phyloP scores from a whole-genome alignment of 1,140 invertebrate genomes.

The Bilobella aurantiaca region DNA sequence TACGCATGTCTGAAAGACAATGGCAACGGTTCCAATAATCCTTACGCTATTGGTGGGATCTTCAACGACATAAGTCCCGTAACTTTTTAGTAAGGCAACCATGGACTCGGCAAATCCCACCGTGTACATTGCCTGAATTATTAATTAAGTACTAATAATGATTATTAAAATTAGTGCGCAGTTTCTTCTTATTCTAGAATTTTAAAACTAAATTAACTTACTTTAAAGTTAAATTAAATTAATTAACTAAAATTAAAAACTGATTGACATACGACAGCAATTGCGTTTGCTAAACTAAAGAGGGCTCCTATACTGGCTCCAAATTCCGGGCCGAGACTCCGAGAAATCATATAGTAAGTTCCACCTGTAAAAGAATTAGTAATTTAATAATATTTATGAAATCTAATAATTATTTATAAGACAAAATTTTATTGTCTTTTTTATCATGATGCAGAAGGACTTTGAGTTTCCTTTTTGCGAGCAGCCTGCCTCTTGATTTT shows the following conservation, averaged over 20 bases:
- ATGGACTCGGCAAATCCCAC: constrained; percentile 94
- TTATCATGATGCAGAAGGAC: too few relatives aligned
- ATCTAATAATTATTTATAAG: not conserved
- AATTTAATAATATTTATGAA: not conserved
- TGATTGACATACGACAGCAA: constrained; percentile 94
- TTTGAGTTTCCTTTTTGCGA: too few relatives aligned
- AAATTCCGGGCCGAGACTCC: constrained; percentile 87
- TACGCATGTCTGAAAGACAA: constrained; percentile 62
- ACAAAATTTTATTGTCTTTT: too few relatives aligned
- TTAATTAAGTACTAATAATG: too few relatives aligned
- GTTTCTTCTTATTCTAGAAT: too few relatives aligned
- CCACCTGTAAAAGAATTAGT: constrained; percentile 54
- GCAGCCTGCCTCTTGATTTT: too few relatives aligned
- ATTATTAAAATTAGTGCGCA: too few relatives aligned
- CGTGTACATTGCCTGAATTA: constrained; percentile 64
- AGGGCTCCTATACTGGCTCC: constrained; percentile 61
- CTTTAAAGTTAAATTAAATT: too few relatives aligned
- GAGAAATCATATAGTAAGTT: constrained; percentile 94
- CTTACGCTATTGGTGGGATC: constrained; percentile 27
- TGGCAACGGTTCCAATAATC: constrained; percentile 64
- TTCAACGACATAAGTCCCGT: constrained; percentile 22
- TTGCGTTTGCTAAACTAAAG: constrained; percentile 74
- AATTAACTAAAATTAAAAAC: constrained; percentile 54
- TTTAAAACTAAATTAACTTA: too few relatives aligned
- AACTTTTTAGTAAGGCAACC: constrained; percentile 37